Evolutionary conservation across 2,113 vertebrate genomes (phyloP).

Genomic region (Connochaetes taurinus): DNA sequence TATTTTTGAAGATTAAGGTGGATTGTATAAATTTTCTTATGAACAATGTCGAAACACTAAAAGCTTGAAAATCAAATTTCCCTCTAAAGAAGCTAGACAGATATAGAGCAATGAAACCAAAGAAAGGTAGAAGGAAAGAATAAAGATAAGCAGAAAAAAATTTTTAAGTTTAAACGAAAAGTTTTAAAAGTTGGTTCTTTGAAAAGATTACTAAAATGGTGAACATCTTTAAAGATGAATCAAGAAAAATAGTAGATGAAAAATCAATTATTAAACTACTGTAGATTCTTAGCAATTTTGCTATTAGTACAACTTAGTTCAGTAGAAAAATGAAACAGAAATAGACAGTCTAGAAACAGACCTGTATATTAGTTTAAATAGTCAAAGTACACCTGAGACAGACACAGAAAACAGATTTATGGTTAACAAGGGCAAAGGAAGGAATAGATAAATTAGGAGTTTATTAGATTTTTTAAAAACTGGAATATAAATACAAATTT

Average conservation of each 20-base stretch:
- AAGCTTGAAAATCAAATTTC: neutral
- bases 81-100: neutral
- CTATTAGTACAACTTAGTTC: neutral
- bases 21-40: neutral
- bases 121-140: neutral
- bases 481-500: neutral
- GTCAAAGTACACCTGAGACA: neutral
- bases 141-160: neutral
- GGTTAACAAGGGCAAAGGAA: neutral
- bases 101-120: neutral
- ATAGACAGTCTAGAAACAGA: neutral
- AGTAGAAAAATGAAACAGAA: neutral
- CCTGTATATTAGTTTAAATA: neutral
- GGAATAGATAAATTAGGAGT: neutral
- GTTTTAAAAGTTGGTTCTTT: neutral
- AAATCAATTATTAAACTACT: neutral
- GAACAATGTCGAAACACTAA: neutral
- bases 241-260: neutral
- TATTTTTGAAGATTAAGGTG: neutral
- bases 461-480: neutral
- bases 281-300: neutral
- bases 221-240: neutral
- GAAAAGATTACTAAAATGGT: neutral
- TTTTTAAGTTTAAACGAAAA: neutral
- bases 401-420: neutral